These are phyloP conservation scores for Syngnathus rostellatus DNA, from an alignment of 2,797 vertebrate species.

Conservation along the genomic window DNA sequence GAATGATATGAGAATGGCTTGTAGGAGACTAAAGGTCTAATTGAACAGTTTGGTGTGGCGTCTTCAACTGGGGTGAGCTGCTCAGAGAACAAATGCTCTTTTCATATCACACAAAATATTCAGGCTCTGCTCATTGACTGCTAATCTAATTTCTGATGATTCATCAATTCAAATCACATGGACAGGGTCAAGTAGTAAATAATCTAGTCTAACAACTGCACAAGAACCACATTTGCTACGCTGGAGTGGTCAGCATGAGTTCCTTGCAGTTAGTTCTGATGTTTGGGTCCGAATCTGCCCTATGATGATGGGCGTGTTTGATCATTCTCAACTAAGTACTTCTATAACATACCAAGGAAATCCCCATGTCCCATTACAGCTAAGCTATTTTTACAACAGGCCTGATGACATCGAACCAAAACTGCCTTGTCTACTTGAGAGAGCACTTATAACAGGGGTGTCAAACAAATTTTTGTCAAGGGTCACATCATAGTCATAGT, in stretches of 20 bases:
- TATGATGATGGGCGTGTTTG: too few species aligned
- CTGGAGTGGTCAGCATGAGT: too few species aligned
- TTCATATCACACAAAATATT: conserved; percentile 61
- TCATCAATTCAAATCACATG: conserved; percentile 74
- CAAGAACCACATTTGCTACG: conserved; percentile 3
- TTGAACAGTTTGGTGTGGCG: conserved; percentile 19
- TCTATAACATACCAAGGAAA: too few species aligned
- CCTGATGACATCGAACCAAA: background rate
- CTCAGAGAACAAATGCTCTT: conserved; percentile 57
- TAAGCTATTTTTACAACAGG: too few species aligned
- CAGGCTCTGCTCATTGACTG: conserved; percentile 39
- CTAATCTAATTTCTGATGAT: conserved; percentile 72
- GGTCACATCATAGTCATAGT: too few species aligned
- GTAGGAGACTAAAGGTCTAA: too few species aligned
- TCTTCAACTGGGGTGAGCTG: conserved; percentile 28
- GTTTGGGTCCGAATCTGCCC: too few species aligned
- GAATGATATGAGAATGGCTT: conserved; percentile 20
- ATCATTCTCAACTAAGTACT: too few species aligned
- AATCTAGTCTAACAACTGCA: conserved; percentile 35
- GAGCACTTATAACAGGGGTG: too few species aligned
- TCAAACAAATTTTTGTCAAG: too few species aligned
- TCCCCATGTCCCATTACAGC: too few species aligned
- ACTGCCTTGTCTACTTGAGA: background rate
- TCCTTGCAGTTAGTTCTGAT: too few species aligned
- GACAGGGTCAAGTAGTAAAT: conserved; percentile 41